Conservation (phyloP, 2,888 invertebrate genomes). For the Elegia similella region DNA sequence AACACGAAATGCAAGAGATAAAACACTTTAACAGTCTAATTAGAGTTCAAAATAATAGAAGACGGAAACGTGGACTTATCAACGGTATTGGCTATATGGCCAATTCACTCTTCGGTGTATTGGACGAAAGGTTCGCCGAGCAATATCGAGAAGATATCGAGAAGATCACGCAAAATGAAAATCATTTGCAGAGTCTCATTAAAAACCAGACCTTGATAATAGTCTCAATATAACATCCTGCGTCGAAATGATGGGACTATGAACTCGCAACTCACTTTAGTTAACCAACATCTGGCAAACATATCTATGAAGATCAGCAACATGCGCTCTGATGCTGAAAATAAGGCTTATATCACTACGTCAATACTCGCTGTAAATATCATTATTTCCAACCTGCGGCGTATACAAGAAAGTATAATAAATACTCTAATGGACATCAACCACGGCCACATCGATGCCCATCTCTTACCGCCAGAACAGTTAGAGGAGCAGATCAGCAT, state of each 20-base stretch:
- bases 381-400: no score
- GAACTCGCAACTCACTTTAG: conserved; percentile 4
- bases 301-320: no score
- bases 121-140: conserved; percentile 21
- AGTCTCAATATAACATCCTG: conserved; percentile 19
- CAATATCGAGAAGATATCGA: conserved; percentile 21
- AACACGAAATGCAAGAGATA: not conserved
- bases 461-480: no score
- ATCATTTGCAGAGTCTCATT: conserved; percentile 11
- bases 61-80: not conserved
- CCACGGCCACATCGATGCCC: no score
- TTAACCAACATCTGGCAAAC: no score
- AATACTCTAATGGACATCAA: no score
- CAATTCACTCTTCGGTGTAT: conserved; percentile 17
- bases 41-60: no score
- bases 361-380: no score
- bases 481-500: no score
- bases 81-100: conserved; percentile 3
- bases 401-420: no score
- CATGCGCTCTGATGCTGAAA: no score
- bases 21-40: not conserved
- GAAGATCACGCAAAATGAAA: conserved; percentile 11
- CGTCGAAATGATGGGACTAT: conserved; percentile 11
- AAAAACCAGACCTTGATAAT: conserved; percentile 20
- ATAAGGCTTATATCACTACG: no score